Evolutionary conservation across 2,888 invertebrate species (phyloP).

Genomic region (Stegana nigrithorax): DNA sequence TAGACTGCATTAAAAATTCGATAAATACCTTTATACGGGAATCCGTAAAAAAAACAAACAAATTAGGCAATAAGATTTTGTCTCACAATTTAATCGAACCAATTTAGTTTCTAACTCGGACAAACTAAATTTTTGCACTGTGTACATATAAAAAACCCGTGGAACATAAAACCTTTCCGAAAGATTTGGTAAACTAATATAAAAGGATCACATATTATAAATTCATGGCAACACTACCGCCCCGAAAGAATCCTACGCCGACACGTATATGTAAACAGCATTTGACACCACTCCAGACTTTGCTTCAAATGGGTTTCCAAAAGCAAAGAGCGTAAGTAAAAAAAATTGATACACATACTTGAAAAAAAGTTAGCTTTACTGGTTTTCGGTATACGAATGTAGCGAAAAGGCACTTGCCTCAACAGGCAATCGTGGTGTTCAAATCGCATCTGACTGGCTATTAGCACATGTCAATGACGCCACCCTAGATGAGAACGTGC

Average conservation of each 20-base stretch:
- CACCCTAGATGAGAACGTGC: slow-evolving; percentile 79
- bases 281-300: slow-evolving; percentile 81
- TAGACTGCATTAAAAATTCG: too few relatives aligned
- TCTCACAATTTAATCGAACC: too few relatives aligned
- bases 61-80: too few relatives aligned
- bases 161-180: too few relatives aligned
- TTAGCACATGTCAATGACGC: slow-evolving; percentile 90
- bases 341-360: not conserved
- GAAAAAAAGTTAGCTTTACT: not conserved
- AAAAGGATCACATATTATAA: too few relatives aligned
- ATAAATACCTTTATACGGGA: too few relatives aligned
- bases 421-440: slow-evolving; percentile 88
- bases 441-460: slow-evolving; percentile 91
- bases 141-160: too few relatives aligned
- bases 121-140: too few relatives aligned
- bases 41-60: too few relatives aligned
- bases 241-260: slow-evolving; percentile 80
- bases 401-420: slow-evolving; percentile 91
- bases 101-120: too few relatives aligned
- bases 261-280: slow-evolving; percentile 80
- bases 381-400: slow-evolving; percentile 18
- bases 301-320: slow-evolving; percentile 90
- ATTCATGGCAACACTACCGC: slow-evolving; percentile 84
- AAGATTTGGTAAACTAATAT: too few relatives aligned
- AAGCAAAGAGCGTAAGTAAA: slow-evolving; percentile 86